Evolutionary conservation across 1,140 invertebrate species (phyloP).

Genomic region (Cheumatopsyche charites): DNA sequence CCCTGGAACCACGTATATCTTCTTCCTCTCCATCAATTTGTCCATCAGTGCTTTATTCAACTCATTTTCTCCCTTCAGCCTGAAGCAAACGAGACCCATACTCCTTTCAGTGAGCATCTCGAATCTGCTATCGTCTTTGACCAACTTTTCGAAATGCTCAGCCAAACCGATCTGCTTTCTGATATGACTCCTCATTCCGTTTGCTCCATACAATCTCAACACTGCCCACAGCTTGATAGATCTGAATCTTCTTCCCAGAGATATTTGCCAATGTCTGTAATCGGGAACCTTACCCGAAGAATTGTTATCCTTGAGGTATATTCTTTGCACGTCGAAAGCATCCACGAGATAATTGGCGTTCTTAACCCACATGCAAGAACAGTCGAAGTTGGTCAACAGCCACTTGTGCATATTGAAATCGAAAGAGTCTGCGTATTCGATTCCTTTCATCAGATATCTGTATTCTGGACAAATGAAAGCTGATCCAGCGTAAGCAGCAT

Average conservation of each 20-base stretch:
- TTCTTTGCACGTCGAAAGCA: conserved; percentile 90
- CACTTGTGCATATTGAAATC: conserved; percentile 94
- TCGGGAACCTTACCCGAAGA: conserved; percentile 75
- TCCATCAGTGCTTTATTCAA: conserved; percentile 83
- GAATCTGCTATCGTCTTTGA: conserved; percentile 76
- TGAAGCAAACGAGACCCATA: conserved; percentile 93
- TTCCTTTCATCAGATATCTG: conserved; percentile 76
- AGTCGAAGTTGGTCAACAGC: conserved; percentile 91
- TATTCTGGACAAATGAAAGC: conserved; percentile 92
- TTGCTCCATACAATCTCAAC: conserved; percentile 80
- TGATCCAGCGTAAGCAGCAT: conserved; percentile 88
- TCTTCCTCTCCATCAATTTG: conserved; percentile 86
- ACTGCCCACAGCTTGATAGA: conserved; percentile 96
- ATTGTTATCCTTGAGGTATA: conserved; percentile 83
- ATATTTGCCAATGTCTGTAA: conserved; percentile 95
- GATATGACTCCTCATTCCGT: conserved; percentile 80
- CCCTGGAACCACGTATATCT: conserved; percentile 94
- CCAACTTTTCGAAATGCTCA: conserved; percentile 79
- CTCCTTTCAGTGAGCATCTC: conserved; percentile 86
- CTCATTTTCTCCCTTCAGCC: conserved; percentile 86
- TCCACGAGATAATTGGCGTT: conserved; percentile 79
- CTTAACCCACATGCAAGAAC: conserved; percentile 86
- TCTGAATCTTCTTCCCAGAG: conserved; percentile 87
- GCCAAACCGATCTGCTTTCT: conserved; percentile 79
- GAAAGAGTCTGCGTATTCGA: conserved; percentile 84